Base-by-base conservation (phyloP, 2,797 vertebrate species). In the Pangasius macronema region DNA sequence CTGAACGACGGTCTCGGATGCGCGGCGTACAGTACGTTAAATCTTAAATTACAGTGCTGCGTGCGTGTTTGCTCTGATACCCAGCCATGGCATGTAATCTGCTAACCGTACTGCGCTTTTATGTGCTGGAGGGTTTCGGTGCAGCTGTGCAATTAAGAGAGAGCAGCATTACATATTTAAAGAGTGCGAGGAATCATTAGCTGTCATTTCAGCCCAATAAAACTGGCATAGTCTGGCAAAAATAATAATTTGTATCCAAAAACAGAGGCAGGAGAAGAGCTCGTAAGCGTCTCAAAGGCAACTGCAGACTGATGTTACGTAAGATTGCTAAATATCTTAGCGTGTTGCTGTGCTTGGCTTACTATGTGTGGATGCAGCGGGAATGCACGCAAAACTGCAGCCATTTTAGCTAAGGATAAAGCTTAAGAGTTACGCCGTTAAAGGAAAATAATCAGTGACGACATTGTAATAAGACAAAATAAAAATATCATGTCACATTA, bases 21-120 rank as follows among this genome's bases (percentile, higher is more conserved):
- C 84, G 7, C 53, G 22, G 63, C 39, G 76, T 83, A 84, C 39
- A 84, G 86, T 61, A 72, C 53, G 67, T 68, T 76, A 59, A 87
- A 83, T 86, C 84, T 75, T 13, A 87, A 90, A 91, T 91, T 86
- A 88, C 87, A 89, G 83, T 72, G 51, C 82, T 75, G 72, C 67
- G 79, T 39, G 61, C 49, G 80, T 82, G 16, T 30, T 49, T 68
- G 79, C 85, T 59, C 82, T 88, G 80, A 86, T 84, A 84, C 36
- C 72, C 84, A 42, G 83, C 81, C 77, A 30, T 76, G 79, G 82
- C 59, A 8, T 89, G 88, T 87, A 82, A 67, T 88, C 83, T 83
- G 53, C 85, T 36, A 33, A 61, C 76, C 42, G 76, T 63, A 30
- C 85, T 20, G 11, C 51, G 77, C 87, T 89, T 86, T 89, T 49